A percentile compares a stretch with the other conserved stretches of the same genome.
These are phyloP conservation scores for Caenorhabditis sp. DNA, from an alignment of 2,888 invertebrate species.

Conservation along the genomic window DNA sequence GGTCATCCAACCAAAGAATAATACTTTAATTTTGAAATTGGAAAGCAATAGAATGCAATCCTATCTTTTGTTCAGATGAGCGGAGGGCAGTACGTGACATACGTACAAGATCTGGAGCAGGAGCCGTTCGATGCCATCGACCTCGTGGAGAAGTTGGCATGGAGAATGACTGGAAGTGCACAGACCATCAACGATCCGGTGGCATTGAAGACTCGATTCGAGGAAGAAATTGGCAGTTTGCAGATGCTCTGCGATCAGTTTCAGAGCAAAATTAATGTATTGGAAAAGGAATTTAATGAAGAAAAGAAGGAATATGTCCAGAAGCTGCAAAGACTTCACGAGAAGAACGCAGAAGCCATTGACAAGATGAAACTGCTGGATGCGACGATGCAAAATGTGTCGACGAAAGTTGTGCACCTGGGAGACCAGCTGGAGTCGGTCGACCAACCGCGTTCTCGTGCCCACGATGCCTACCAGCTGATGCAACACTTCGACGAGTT, in stretches of 20 bases:
- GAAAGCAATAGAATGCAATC: too few relatives aligned
- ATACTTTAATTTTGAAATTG: too few relatives aligned
- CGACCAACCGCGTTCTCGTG: constrained; percentile 87
- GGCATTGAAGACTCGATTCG: constrained; percentile 79
- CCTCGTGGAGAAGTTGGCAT: constrained; percentile 96
- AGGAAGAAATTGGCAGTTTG: constrained; percentile 82
- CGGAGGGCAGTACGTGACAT: constrained; percentile 77
- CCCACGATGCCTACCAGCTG: constrained; percentile 94
- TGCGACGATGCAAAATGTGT: constrained; percentile 96
- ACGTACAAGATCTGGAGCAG: constrained; percentile 85
- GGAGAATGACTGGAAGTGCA: constrained; percentile 91
- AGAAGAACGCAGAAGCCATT: constrained; percentile 78
- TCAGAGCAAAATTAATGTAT: constrained; percentile 77
- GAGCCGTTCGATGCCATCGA: constrained; percentile 97
- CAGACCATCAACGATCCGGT: constrained; percentile 81
- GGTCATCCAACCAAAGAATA: constrained; percentile 30
- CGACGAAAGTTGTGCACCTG: constrained; percentile 97
- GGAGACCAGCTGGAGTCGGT: constrained; percentile 96
- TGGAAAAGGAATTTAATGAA: constrained; percentile 78
- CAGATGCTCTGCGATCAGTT: constrained; percentile 82
- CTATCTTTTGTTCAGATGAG: constrained; percentile 68
- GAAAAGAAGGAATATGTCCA: constrained; percentile 81
- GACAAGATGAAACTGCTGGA: constrained; percentile 88
- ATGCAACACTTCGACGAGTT: constrained; percentile 95
- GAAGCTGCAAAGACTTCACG: constrained; percentile 77